Evolutionary conservation across 2,888 invertebrate genomes (phyloP), one percentile per base, ranked within the genome.

Genomic region (Osedax frankpressi): DNA sequence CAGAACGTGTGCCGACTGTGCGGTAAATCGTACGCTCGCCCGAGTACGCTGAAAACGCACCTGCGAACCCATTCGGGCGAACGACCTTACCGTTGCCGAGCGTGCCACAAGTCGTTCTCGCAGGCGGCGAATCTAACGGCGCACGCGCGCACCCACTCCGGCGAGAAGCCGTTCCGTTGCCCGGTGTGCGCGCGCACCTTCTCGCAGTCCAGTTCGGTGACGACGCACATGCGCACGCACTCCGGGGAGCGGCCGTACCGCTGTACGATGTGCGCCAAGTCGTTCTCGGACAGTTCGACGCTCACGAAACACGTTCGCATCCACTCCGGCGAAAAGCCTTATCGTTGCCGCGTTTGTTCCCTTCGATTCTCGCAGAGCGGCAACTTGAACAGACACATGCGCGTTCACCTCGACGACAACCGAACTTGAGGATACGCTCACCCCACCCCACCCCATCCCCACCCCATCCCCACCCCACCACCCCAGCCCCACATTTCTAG

Each of bases 201-300:
- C 85, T 95, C 95, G 75, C 97, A 98, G 83, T 90, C 90, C 83
- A 94, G 94, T 76, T 88, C 88, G 1, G 94, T 98, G 73, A 98
- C 97, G 74, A 97, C 97, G 78, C 98, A 98, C 87, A 95, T 96
- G 94, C 88, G 97, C 82, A 98, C 97, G n/a, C 97, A 98, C 86
- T 94, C 94, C n/a, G 97, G 96, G n/a, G 96, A 97, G 84, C 88
- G 95, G 74, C 97, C 97, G 0, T 96, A 97, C 85, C 71, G 75
- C 19, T 77, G 77, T 86, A 89, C 92, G 78, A 90, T 94, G 80
- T 98, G 98, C 86, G 94, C 94, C 83, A 98, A 98, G 84, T 94
- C 96, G 1, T 98, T 98, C 86, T 96, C 96, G 2, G 97, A 98
- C 86, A 95, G 95, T 81, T 96, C 96, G 59, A 98, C 97, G 1